These are phyloP conservation scores for Cataglyphis cursor DNA, from an alignment of 2,888 invertebrate species.

Conservation along the genomic window DNA sequence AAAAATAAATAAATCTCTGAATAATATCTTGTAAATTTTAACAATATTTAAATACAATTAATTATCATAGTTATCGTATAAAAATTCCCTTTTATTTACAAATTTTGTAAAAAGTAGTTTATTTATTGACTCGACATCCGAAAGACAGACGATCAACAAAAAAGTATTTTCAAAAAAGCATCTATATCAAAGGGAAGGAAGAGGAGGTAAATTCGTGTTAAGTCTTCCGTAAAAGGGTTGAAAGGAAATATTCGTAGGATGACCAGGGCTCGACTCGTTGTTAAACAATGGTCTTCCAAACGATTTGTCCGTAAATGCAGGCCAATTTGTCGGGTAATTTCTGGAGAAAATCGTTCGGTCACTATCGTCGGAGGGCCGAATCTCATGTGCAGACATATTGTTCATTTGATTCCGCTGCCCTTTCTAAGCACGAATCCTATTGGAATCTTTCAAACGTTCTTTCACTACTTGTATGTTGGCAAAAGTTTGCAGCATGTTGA, in stretches of 20 bases:
- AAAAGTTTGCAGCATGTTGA: not conserved
- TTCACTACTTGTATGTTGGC: not conserved
- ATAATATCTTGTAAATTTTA: not conserved
- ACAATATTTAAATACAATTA: not conserved
- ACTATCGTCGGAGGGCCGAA: constrained; percentile 68
- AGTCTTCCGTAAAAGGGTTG: constrained; percentile 81
- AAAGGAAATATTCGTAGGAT: constrained; percentile 80
- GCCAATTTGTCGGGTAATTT: constrained; percentile 86
- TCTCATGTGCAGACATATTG: constrained; percentile 65
- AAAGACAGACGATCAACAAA: constrained; percentile 5
- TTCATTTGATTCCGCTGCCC: constrained; percentile 63
- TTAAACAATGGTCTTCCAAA: constrained; percentile 86
- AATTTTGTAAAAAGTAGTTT: constrained; percentile 12
- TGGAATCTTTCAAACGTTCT: not conserved
- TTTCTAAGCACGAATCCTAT: not conserved
- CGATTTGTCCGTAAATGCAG: constrained; percentile 84
- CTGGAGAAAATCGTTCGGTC: constrained; percentile 85
- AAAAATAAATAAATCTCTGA: not conserved
- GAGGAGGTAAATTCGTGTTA: constrained; percentile 62
- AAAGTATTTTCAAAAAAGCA: constrained; percentile 63
- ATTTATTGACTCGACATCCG: not conserved
- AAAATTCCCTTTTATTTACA: not conserved
- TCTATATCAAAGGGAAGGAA: not conserved
- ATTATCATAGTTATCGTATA: not conserved
- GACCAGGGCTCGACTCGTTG: constrained; percentile 81